Base-by-base conservation (phyloP, 2,797 vertebrate species). In the Amniataba percoides region DNA sequence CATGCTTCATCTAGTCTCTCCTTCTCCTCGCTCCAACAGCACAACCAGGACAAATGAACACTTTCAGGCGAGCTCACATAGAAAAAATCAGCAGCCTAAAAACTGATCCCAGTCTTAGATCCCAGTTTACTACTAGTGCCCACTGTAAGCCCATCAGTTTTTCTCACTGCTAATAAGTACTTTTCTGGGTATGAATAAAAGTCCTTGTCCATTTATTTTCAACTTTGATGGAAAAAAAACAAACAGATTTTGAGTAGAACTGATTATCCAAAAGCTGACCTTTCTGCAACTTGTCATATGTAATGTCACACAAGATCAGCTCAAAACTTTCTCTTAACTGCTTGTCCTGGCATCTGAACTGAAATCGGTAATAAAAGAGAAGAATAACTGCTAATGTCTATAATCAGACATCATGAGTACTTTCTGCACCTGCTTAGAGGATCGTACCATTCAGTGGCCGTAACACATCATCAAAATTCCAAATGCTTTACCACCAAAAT, bases 1-100 rank as follows among this genome's bases (percentile, higher is more conserved):
- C 73, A 49, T 23, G 40, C 61, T 64, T 55, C 69, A 80, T 76
- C 62, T 78, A 18, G 14, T 69, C 77, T 60, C 60, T 74, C 56
- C 56, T 71, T 64, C 68, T 23, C 76, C 68, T 78, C 48, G 9
- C 62, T 51, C 21, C 21, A 72, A 14, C 64, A 68, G 52, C 59
- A 66, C 57, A 45, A 40, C 71, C 25, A 43, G 49, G 25, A 84
- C 42, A 80, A 59, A 64, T 46, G 31, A 71, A 48, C 40, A 51
- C 42, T 51, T 56, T 57, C n/a, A 34, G 36, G 73, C 36, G 39
- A 68, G 58, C 36, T 40, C 23, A 73, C 9, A 43, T 48, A 40
- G 7, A 34, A 59, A 40, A 53, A 18, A 57, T 25, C 36, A 46
- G 7, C 39, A 80, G 39, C 14, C 4, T 10, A 56, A 23, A 62